phyloP scores from a whole-genome alignment of 2,888 invertebrate species.

The Drosophila aldrichi region DNA sequence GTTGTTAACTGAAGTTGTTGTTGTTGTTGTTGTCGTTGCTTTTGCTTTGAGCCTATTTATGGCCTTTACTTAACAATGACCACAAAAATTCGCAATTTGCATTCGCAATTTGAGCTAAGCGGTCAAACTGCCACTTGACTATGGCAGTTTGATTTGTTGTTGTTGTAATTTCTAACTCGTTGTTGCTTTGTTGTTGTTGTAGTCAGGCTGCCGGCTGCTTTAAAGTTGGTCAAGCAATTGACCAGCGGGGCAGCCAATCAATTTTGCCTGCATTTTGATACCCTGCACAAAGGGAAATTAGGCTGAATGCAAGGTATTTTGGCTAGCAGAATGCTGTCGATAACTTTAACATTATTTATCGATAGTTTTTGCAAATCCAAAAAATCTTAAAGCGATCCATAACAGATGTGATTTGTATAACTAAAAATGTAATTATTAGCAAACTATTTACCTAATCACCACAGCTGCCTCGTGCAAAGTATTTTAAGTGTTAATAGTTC shows the following conservation, averaged over 20 bases:
- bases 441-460: neutral
- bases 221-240: constrained; percentile 71
- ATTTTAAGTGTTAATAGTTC: neutral
- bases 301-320: constrained; percentile 15
- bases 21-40: constrained; percentile 29
- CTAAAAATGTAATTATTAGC: neutral
- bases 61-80: constrained; percentile 78
- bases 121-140: constrained; percentile 58
- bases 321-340: neutral
- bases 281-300: constrained; percentile 20
- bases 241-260: constrained; percentile 52
- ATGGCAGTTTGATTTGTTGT: constrained; percentile 32
- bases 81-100: constrained; percentile 78
- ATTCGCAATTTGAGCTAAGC: constrained; percentile 72
- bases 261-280: constrained; percentile 31
- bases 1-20: constrained; percentile 45
- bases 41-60: constrained; percentile 62
- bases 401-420: neutral
- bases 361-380: too few species aligned
- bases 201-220: constrained; percentile 49
- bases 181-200: constrained; percentile 7
- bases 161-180: constrained; percentile 42
- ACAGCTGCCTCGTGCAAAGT: neutral
- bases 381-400: neutral
- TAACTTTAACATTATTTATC: too few species aligned